Conservation (phyloP, 1,140 invertebrate genomes). For the Neodiprion pinetum region DNA sequence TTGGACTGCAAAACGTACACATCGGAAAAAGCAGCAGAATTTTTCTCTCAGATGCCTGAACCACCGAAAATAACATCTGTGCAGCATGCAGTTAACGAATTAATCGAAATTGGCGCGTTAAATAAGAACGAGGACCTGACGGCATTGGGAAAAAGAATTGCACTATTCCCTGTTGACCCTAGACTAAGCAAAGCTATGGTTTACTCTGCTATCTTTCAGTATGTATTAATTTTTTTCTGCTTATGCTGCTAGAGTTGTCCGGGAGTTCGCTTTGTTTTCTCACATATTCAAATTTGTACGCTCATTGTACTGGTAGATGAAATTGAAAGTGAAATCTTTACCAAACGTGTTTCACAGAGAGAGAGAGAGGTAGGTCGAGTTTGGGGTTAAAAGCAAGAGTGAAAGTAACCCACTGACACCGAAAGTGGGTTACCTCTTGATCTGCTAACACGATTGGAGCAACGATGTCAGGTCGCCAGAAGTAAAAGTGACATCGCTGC, state of each 20-base stretch:
- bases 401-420: constrained; percentile 7
- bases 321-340: not conserved
- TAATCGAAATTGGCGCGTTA: constrained; percentile 64
- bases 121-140: constrained; percentile 66
- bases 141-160: constrained; percentile 63
- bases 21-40: constrained; percentile 59
- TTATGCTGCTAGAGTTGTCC: not conserved
- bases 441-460: not conserved
- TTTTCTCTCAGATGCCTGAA: constrained; percentile 65
- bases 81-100: constrained; percentile 59
- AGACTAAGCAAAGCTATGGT: constrained; percentile 65
- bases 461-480: not conserved
- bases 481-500: not conserved
- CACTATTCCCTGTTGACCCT: constrained; percentile 63
- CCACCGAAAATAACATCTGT: constrained; percentile 61
- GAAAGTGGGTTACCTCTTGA: not conserved
- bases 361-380: not conserved
- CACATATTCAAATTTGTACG: not conserved
- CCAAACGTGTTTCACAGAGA: not conserved
- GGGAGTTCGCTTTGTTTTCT: not conserved
- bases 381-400: not conserved
- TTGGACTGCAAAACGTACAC: constrained; percentile 66
- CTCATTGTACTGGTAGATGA: not conserved
- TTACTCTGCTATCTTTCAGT: constrained; percentile 62
- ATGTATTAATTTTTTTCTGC: constrained; percentile 27